Conservation (phyloP, 2,888 invertebrate species). For the Caenorhabditis doughertyi region DNA sequence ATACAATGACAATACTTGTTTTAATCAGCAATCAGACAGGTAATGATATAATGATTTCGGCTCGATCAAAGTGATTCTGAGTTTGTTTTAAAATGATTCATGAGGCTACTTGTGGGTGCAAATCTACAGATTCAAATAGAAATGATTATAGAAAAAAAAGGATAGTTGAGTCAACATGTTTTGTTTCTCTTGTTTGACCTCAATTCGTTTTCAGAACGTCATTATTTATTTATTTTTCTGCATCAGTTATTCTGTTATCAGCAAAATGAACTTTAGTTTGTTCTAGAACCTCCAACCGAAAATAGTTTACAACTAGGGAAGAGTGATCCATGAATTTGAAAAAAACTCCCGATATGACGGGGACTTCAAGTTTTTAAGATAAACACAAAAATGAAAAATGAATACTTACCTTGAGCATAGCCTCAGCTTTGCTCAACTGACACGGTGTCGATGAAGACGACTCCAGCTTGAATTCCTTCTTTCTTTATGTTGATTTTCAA, state of each 20-base stretch:
- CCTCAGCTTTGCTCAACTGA: slow-evolving; percentile 45
- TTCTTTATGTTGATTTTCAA: slow-evolving; percentile 6
- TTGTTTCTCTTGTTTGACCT: slow-evolving; percentile 20
- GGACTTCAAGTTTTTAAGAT: neutral
- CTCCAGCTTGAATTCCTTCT: slow-evolving; percentile 42
- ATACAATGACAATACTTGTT: neutral
- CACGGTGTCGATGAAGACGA: slow-evolving; percentile 1
- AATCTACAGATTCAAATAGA: neutral
- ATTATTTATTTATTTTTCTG: slow-evolving; percentile 10
- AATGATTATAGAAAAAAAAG: slow-evolving; percentile 3
- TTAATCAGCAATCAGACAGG: neutral
- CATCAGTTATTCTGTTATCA: slow-evolving; percentile 25
- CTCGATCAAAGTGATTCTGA: neutral
- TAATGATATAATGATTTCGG: too few species aligned
- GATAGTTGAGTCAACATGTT: slow-evolving; percentile 19
- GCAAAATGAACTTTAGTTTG: neutral
- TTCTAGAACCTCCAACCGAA: neutral
- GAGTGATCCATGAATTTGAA: neutral
- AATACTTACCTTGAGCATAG: slow-evolving; percentile 46
- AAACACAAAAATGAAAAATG: neutral
- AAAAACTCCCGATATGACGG: neutral
- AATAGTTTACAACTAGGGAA: neutral
- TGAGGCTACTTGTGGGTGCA: slow-evolving; percentile 1
- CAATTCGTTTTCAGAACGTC: slow-evolving; percentile 22
- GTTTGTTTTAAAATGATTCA: slow-evolving; percentile 32